Percentiles rank a stretch among this genome's conserved stretches.
Evolutionary conservation across 2,797 vertebrate genomes (phyloP).

Genomic region (Loris lydekkerianus): DNA sequence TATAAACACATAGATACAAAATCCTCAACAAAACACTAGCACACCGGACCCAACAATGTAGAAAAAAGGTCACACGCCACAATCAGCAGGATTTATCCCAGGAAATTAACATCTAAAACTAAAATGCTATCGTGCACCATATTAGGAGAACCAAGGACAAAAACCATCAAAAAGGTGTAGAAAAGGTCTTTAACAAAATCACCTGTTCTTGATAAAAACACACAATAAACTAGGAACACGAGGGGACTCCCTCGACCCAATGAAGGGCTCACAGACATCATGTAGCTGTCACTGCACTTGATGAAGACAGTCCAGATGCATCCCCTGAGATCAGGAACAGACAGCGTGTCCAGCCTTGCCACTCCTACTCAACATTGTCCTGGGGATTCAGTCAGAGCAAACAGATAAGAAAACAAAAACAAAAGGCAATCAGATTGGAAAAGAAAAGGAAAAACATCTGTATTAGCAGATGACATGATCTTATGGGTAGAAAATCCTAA

Average conservation of each 20-base stretch:
- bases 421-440: background rate
- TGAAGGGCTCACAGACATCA: background rate
- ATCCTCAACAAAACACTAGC: background rate
- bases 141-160: background rate
- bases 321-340: background rate
- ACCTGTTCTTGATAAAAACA: background rate
- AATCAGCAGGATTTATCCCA: too few relatives aligned
- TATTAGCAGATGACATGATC: too few relatives aligned
- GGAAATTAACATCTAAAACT: background rate
- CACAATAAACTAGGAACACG: background rate
- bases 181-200: background rate
- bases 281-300: accelerated
- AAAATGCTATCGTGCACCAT: accelerated
- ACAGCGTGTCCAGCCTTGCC: accelerated
- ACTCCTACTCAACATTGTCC: accelerated
- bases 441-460: background rate
- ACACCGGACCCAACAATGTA: too few relatives aligned
- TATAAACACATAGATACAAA: accelerated
- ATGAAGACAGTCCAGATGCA: accelerated
- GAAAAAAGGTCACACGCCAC: accelerated
- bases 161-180: background rate
- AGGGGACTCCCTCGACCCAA: background rate
- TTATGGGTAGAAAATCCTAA: background rate
- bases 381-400: background rate
- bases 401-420: background rate